Percentiles rank a stretch among this genome's conserved stretches.
Evolutionary conservation across 30 jellyfish, hydroid and myxozoan species (phyloP).

Genomic region (Hydractinia echinata): DNA sequence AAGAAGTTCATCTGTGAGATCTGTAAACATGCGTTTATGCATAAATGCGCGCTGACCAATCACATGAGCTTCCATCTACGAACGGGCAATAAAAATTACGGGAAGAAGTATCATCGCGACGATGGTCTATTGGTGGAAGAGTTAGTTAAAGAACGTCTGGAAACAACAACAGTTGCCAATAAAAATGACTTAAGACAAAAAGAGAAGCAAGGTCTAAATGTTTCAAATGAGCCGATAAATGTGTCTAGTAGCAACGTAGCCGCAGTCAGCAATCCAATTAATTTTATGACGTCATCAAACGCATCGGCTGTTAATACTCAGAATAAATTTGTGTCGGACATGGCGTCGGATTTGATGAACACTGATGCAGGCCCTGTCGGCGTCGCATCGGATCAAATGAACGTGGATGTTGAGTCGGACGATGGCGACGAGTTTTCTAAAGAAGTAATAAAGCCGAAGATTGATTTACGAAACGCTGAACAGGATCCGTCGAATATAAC

Average conservation of each 20-base stretch:
- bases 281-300: not conserved
- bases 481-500: conserved; percentile 14
- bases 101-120: conserved; percentile 25
- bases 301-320: not conserved
- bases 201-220: no score
- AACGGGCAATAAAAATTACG: conserved; percentile 13
- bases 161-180: not conserved
- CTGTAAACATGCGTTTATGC: conserved; percentile 23
- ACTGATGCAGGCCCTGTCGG: not conserved
- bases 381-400: not conserved
- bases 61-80: conserved; percentile 17
- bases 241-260: not conserved
- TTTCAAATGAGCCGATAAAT: not conserved
- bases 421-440: conserved; percentile 15
- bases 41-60: conserved; percentile 16
- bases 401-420: not conserved
- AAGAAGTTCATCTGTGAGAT: conserved; percentile 14
- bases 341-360: not conserved
- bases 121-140: conserved; percentile 12
- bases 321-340: not conserved
- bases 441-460: conserved; percentile 5
- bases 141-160: conserved; percentile 11
- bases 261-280: not conserved
- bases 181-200: not conserved
- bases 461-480: not conserved